A percentile compares a stretch with the other conserved stretches of the same genome.
Evolutionary conservation across 2,888 invertebrate genomes (phyloP).

Genomic region (Epistrophe eligans): DNA sequence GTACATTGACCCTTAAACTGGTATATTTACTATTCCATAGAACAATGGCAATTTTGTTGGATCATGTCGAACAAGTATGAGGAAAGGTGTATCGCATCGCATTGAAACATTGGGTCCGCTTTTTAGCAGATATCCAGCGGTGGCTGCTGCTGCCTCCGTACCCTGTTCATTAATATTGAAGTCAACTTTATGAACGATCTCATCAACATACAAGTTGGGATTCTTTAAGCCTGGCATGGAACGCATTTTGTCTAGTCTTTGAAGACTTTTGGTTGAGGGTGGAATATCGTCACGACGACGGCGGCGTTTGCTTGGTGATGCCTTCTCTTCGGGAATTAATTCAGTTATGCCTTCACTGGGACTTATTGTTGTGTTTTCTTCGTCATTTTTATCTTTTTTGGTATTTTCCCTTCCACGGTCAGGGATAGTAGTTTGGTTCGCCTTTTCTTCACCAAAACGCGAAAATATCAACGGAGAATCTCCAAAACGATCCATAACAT

Average conservation of each 20-base stretch:
- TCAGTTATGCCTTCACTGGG: background rate
- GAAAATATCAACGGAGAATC: too few relatives aligned
- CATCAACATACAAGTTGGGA: constrained; percentile 86
- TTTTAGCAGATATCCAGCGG: constrained; percentile 85
- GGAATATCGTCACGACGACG: constrained; percentile 62
- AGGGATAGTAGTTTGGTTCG: background rate
- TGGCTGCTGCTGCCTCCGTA: constrained; percentile 88
- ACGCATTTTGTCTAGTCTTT: constrained; percentile 72
- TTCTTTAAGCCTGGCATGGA: constrained; percentile 19
- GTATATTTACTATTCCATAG: constrained; percentile 86
- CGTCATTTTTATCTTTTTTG: background rate
- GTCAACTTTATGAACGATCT: constrained; percentile 87
- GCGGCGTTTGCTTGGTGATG: constrained; percentile 45
- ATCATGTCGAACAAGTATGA: constrained; percentile 88
- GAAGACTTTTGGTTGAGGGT: constrained; percentile 44
- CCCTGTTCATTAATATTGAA: constrained; percentile 87
- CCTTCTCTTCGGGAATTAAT: constrained; percentile 76
- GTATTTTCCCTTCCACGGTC: too few relatives aligned
- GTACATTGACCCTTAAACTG: background rate
- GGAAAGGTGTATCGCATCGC: constrained; percentile 87
- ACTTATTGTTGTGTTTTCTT: background rate
- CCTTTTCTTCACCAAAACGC: constrained; percentile 45
- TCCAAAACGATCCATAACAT: constrained; percentile 67
- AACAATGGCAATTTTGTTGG: constrained; percentile 87
- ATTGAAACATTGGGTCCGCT: constrained; percentile 84